Percentiles rank a stretch among this genome's conserved stretches.
Conservation (phyloP, 2,113 vertebrate genomes). For the Scalopus aquaticus region DNA sequence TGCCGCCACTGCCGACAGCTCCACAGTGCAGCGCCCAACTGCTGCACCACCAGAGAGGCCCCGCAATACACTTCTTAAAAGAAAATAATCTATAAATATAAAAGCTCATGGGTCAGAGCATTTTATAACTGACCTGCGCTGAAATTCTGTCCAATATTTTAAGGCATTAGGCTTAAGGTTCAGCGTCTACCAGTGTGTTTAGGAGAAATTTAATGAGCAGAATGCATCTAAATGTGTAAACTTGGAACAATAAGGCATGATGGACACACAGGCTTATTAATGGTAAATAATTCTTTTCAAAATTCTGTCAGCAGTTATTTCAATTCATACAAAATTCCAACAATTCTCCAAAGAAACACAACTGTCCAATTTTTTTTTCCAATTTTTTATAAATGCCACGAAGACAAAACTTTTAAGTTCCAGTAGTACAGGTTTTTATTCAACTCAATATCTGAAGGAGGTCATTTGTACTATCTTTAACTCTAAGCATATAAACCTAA, state of each 20-base stretch:
- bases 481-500: neutral
- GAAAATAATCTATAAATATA: conserved; percentile 16
- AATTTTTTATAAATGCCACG: neutral
- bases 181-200: neutral
- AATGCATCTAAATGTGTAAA: conserved; percentile 18
- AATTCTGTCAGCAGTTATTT: conserved; percentile 35
- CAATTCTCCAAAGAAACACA: neutral
- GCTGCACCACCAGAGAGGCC: too few relatives aligned
- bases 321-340: neutral
- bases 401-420: neutral
- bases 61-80: conserved; percentile 47
- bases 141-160: conserved; percentile 25
- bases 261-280: neutral
- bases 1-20: too few relatives aligned
- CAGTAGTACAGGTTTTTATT: neutral
- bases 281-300: neutral
- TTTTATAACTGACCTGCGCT: conserved; percentile 1
- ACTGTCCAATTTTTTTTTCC: neutral
- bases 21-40: too few relatives aligned
- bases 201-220: conserved; percentile 1
- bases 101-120: neutral
- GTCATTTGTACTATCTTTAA: neutral
- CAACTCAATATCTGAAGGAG: neutral
- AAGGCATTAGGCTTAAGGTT: conserved; percentile 19
- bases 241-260: neutral